Base-by-base conservation (phyloP, 2,797 vertebrate species). In the Lacerta bilineata region DNA sequence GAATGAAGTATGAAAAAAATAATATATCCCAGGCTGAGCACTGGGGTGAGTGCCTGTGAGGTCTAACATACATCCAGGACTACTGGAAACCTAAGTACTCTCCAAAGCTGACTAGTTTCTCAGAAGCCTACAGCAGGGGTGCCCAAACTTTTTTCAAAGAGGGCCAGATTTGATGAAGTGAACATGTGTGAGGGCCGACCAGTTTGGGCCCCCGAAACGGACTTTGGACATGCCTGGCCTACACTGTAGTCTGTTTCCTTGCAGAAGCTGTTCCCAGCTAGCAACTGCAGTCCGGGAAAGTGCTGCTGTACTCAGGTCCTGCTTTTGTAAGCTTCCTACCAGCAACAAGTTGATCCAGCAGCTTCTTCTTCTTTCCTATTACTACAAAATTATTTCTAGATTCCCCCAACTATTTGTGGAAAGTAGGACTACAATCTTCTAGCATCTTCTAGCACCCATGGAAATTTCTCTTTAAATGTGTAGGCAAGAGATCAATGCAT, bases 1-100 rank as follows among this genome's bases (percentile, higher is more conserved):
- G 85, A 76, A 95, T 84, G 88, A 96, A 95, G 95, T 88, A 93
- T 92, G n/a, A 8, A 43, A 64, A 66, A 82, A 76, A 29, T 17
- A 80, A 69, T 4, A 15, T 69, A 78, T 10, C 25, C 23, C 3
- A 84, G 75, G 5, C 10, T 39, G 80, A 80, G 15, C 7, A 85
- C 1, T 8, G 6, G 50, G 55, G 23, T 75, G 2, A 43, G 84
- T 46, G n/a, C 23, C 8, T 61, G 23, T 83, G n/a, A 66, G 17
- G 2, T 83, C 50, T 77, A 83, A 13, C 9, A 1, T 61, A 36
- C 39, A 1, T 29, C n/a, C 20, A 80, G 29, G 55, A 64, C 18
- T 55, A 72, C 43, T n/a, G 4, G 36, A 71, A 68, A 83, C 27
- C 17, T 59, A 74, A 61, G 5, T 66, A 82, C 3, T 50, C n/a